phyloP scores from a whole-genome alignment of 2,797 vertebrate species.

The Labeo calbasu region DNA sequence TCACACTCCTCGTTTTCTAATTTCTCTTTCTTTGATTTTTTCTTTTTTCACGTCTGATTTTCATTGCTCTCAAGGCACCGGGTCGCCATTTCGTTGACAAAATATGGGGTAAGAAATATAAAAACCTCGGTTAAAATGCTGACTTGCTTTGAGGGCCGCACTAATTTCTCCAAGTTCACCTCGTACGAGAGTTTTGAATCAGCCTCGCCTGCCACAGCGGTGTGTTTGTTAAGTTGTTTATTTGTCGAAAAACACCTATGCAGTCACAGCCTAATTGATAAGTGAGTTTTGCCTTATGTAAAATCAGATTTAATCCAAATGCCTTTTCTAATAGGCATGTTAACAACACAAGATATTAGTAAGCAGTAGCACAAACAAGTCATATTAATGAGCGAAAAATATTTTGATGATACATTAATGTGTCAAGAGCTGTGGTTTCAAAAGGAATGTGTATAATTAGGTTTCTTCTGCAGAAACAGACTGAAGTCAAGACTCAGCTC shows the following conservation, averaged over 20 bases:
- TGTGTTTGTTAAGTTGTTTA: conserved; percentile 48
- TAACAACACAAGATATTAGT: conserved; percentile 64
- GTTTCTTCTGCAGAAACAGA: conserved; percentile 54
- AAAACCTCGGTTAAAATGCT: neutral
- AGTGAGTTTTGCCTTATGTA: conserved; percentile 50
- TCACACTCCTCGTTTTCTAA: neutral
- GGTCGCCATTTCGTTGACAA: conserved; percentile 3
- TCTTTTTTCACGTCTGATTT: neutral
- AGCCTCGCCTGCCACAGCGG: neutral
- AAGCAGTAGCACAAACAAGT: conserved; percentile 65
- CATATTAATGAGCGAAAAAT: conserved; percentile 68
- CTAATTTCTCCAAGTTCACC: neutral
- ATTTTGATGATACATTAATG: conserved; percentile 69
- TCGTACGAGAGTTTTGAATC: neutral
- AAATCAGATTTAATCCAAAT: conserved; percentile 58
- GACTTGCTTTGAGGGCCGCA: neutral
- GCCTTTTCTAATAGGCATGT: conserved; percentile 60
- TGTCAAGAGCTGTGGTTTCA: conserved; percentile 64
- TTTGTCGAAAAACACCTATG: conserved; percentile 50
- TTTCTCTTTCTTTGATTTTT: neutral
- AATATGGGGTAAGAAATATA: conserved; percentile 16
- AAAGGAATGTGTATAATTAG: conserved; percentile 59
- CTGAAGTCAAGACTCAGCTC: conserved; percentile 46
- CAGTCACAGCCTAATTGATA: conserved; percentile 44
- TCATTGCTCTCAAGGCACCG: conserved; percentile 18